Evolutionary conservation across 2,888 invertebrate species (phyloP).

Genomic region (Melieria crassipennis): DNA sequence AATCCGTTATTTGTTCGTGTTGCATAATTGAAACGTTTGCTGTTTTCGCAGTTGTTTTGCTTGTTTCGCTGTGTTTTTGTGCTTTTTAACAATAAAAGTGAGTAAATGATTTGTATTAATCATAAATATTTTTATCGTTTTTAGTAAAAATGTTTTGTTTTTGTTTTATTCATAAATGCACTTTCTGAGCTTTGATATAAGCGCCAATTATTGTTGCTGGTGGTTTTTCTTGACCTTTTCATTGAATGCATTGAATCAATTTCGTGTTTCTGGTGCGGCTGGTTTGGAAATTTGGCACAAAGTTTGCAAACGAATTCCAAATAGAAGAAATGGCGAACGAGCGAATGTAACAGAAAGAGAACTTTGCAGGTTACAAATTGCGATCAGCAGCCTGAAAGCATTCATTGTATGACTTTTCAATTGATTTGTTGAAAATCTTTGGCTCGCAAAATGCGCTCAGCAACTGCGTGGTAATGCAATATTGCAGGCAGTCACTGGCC

Average conservation of each 20-base stretch:
- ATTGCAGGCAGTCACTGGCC: no score
- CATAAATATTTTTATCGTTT: slow-evolving; percentile 16
- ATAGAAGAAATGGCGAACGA: no score
- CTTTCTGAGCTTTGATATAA: slow-evolving; percentile 63
- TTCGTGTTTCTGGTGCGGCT: slow-evolving; percentile 4
- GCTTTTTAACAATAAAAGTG: slow-evolving; percentile 28
- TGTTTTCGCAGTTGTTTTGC: slow-evolving; percentile 4
- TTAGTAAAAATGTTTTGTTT: slow-evolving; percentile 25
- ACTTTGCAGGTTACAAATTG: no score
- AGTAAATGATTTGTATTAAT: slow-evolving; percentile 7
- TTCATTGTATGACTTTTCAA: no score
- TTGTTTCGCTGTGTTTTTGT: slow-evolving; percentile 19
- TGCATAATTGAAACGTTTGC: slow-evolving; percentile 3
- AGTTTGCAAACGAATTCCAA: no score
- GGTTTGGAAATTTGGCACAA: no score
- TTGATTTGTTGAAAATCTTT: no score
- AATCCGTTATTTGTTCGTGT: not conserved
- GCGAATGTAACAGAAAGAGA: no score
- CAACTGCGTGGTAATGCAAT: no score
- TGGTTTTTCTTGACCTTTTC: slow-evolving; percentile 36
- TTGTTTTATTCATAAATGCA: slow-evolving; percentile 56
- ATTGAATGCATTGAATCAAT: slow-evolving; percentile 37
- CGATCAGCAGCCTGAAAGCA: no score
- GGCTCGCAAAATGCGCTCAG: no score
- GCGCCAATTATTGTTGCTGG: slow-evolving; percentile 65